phyloP scores from a whole-genome alignment of 2,797 vertebrate genomes.

The Poeciliopsis gracilis region DNA sequence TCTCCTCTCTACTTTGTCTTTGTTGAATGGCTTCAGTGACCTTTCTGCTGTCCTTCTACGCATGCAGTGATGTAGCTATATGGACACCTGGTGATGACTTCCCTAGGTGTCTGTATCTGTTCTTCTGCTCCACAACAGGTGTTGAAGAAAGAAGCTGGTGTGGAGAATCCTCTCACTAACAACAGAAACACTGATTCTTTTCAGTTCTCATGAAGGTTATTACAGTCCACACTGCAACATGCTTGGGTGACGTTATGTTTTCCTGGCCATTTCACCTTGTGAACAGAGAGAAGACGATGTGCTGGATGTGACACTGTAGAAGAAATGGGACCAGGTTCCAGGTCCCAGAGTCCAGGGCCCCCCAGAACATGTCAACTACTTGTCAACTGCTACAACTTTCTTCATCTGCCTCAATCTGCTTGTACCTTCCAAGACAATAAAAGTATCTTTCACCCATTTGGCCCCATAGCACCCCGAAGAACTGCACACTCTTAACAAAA shows the following conservation, averaged over 20 bases:
- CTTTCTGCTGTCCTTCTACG: not conserved
- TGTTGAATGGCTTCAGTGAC: not conserved
- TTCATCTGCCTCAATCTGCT: no score
- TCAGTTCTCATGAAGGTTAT: not conserved
- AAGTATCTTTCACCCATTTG: no score
- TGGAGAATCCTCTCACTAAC: not conserved
- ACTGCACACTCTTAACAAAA: no score
- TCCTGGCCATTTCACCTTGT: not conserved
- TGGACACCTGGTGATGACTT: not conserved
- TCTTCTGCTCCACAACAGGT: not conserved
- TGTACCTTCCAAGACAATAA: no score
- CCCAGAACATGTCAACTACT: no score
- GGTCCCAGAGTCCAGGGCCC: no score
- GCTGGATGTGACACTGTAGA: not conserved
- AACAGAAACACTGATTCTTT: not conserved
- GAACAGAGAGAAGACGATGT: not conserved
- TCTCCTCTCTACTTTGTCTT: not conserved
- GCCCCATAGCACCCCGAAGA: no score
- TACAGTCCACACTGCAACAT: not conserved
- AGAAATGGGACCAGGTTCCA: not conserved
- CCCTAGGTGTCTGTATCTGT: not conserved
- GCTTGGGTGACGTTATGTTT: not conserved
- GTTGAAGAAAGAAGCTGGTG: not conserved
- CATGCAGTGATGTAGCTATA: not conserved
- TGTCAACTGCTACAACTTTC: no score